Evolutionary conservation across 2,113 vertebrate species (phyloP).

Genomic region (Vulpes vulpes): DNA sequence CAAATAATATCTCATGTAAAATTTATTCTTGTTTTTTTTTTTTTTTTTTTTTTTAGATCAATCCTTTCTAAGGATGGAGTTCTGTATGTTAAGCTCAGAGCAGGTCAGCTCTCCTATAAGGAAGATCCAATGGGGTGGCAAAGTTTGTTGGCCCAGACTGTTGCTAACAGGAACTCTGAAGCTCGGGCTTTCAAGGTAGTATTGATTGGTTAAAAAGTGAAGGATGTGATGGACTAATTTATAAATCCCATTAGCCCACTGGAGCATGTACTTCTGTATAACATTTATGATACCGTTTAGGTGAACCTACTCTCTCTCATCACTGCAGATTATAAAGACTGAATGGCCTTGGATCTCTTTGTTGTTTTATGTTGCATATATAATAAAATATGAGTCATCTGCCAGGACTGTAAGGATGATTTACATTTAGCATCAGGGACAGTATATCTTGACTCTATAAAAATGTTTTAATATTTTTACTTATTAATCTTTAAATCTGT

Average conservation of each 20-base stretch:
- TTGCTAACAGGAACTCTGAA: conserved; percentile 93
- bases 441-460: background rate
- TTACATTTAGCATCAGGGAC: background rate
- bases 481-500: background rate
- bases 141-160: conserved; percentile 94
- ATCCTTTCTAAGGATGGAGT: conserved; percentile 96
- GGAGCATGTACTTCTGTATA: background rate
- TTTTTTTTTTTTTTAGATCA: conserved; percentile 87
- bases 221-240: background rate
- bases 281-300: background rate
- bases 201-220: background rate
- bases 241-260: background rate
- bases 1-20: background rate
- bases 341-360: background rate
- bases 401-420: background rate
- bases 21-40: conserved; percentile 51
- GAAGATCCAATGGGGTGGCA: conserved; percentile 99
- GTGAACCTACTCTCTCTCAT: background rate
- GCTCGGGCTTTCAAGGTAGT: conserved; percentile 95
- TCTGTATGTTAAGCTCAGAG: conserved; percentile 96
- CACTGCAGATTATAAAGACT: background rate
- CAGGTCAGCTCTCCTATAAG: conserved; percentile 98
- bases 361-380: background rate
- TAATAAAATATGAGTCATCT: background rate
- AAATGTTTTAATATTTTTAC: conserved; percentile 32